Evolutionary conservation across 53 echinoderm and acorn worm genomes (phyloP).

Genomic region (Holothuria leucospilota): DNA sequence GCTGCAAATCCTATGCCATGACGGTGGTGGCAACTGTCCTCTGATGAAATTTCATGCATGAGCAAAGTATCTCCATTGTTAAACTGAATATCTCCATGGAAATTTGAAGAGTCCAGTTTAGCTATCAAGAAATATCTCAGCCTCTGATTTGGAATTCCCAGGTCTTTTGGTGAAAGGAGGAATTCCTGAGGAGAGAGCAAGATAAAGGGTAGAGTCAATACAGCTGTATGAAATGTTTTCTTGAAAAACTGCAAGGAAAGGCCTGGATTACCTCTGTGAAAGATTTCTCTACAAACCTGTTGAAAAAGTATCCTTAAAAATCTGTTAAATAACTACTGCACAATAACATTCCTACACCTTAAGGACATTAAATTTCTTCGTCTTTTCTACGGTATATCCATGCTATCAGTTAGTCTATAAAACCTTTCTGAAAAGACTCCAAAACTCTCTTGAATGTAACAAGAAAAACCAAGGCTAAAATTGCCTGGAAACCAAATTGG

Average conservation of each 20-base stretch:
- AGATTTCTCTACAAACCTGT: not conserved
- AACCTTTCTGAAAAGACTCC: too few relatives aligned
- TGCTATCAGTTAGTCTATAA: too few relatives aligned
- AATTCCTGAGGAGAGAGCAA: constrained; percentile 7
- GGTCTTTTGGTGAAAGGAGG: constrained; percentile 17
- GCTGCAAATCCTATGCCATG: not conserved
- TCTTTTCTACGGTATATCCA: too few relatives aligned
- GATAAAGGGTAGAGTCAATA: not conserved
- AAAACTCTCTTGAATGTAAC: too few relatives aligned
- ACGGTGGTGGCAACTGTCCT: not conserved
- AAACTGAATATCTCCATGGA: not conserved
- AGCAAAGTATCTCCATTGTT: not conserved
- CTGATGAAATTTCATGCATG: not conserved
- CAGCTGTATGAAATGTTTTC: not conserved
- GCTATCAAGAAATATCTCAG: constrained; percentile 27
- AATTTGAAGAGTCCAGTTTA: not conserved
- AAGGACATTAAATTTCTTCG: too few relatives aligned
- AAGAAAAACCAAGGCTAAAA: too few relatives aligned
- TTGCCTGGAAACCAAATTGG: too few relatives aligned
- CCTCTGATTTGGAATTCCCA: constrained; percentile 24
- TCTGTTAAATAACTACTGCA: too few relatives aligned
- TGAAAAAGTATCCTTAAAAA: not conserved
- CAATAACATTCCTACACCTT: too few relatives aligned
- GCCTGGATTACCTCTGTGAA: not conserved
- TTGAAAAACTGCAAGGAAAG: not conserved